A percentile compares a stretch with the other conserved stretches of the same genome.
These are phyloP conservation scores for Heterotilapia buettikoferi DNA, from an alignment of 2,113 vertebrate species.

Conservation along the genomic window DNA sequence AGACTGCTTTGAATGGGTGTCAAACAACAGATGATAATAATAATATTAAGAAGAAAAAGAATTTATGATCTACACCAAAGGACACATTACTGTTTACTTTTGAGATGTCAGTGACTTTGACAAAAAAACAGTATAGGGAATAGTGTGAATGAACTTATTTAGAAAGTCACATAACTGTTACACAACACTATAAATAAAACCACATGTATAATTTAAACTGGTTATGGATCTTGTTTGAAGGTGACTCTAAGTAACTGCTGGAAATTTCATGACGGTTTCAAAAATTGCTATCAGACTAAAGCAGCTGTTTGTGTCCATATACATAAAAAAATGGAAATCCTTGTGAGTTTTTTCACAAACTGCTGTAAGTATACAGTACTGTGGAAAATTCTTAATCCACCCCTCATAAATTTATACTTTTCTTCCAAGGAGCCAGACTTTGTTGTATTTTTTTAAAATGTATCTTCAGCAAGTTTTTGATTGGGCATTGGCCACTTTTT, in stretches of 20 bases:
- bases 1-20: not conserved
- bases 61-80: not conserved
- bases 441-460: not conserved
- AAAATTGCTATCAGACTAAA: not conserved
- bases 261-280: not conserved
- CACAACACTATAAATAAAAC: not conserved
- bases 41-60: not conserved
- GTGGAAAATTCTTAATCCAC: not conserved
- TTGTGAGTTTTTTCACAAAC: not conserved
- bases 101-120: not conserved
- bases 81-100: not conserved
- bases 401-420: not conserved
- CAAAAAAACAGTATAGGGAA: not conserved
- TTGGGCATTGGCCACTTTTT: not conserved
- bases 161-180: not conserved
- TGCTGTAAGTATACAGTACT: not conserved
- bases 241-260: not conserved
- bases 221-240: not conserved
- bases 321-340: not conserved
- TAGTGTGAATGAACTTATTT: not conserved
- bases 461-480: not conserved
- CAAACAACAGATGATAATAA: not conserved
- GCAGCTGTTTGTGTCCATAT: not conserved
- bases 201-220: not conserved
- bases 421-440: not conserved